Base-by-base conservation (phyloP, 2,888 invertebrate species). In the Tenthredo notha region DNA sequence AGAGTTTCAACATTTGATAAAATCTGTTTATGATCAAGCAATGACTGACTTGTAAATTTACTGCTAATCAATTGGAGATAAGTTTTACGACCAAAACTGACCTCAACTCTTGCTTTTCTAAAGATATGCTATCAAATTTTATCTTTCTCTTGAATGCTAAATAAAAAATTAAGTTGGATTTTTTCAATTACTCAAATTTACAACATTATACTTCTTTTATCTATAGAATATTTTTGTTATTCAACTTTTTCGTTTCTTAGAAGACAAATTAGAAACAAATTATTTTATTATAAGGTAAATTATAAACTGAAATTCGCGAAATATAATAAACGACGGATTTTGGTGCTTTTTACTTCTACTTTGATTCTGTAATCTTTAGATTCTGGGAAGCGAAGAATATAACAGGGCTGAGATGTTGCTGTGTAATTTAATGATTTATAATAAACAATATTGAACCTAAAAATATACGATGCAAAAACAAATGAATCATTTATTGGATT, bases 391-490 rank as follows among this genome's bases (percentile, higher is more conserved):
- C 5, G 15, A 18, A 33, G 33, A 67, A 67, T 67, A 18, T 25
- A 21, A 25, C 10, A 25, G 18, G 12, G 25, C 12, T 33, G 33
- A 33, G 12, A 5, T 15, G 12, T 65, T 33, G 18, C 3, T 67
- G 5, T 67, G 2, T 1, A 33, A 67, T 67, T 2, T 1, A 72
- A 72, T 72, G 18, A 72, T 6, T 21, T 15, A 5, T 6, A 43
- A 29, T 43, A 21, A 43, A 74, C 43, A 43, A 74, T 43, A 43
- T 43, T 43, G 43, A 74, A 74, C 74, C 43, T 74, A n/a, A 67
- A 67, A 74, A 74, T 74, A 40, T 43, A n/a, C 15, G 12, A 43
- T 7, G 37, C 43, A 21, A 1, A 1, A 21, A 74, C 0, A 74
- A 43, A 18, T 12, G 7, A 25, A 15, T 74, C 10, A 74, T n/a